Percentiles rank a stretch among this genome's conserved stretches.
phyloP scores from a whole-genome alignment of 92 coral and sea anemone species.

The Palythoa grandis region DNA sequence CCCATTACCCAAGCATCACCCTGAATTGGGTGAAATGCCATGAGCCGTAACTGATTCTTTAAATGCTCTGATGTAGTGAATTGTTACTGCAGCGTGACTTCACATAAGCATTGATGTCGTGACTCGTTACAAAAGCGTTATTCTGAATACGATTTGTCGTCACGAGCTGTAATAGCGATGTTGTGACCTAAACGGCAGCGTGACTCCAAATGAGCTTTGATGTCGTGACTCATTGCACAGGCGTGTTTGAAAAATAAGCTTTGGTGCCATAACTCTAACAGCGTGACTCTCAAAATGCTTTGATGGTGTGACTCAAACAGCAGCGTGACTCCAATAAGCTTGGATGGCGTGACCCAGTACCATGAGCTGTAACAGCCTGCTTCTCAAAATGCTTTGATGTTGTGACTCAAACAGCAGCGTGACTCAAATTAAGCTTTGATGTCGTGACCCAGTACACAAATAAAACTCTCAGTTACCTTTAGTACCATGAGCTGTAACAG shows the following conservation, averaged over 20 bases:
- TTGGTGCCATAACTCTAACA: neutral
- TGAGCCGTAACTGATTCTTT: neutral
- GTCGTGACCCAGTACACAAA: neutral
- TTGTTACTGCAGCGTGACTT: neutral
- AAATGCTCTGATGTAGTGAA: neutral
- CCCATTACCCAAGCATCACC: too few species aligned
- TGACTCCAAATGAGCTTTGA: neutral
- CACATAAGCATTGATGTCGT: neutral
- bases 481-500: neutral
- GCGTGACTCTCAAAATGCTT: neutral
- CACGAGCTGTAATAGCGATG: neutral
- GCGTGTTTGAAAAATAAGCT: neutral
- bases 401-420: neutral
- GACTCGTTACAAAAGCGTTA: neutral
- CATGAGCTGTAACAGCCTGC: neutral
- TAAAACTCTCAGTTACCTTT: neutral
- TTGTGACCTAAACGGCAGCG: neutral
- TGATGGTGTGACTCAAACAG: neutral
- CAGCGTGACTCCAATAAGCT: neutral
- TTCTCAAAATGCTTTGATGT: neutral
- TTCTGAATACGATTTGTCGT: neutral
- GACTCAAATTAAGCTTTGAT: neutral
- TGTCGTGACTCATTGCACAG: neutral
- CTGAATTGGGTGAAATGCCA: too few species aligned
- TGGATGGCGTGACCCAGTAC: neutral